Percentiles rank a stretch among this genome's conserved stretches.
Evolutionary conservation across 64 coral and sea anemone species (phyloP).

Genomic region (Montipora foliosa): DNA sequence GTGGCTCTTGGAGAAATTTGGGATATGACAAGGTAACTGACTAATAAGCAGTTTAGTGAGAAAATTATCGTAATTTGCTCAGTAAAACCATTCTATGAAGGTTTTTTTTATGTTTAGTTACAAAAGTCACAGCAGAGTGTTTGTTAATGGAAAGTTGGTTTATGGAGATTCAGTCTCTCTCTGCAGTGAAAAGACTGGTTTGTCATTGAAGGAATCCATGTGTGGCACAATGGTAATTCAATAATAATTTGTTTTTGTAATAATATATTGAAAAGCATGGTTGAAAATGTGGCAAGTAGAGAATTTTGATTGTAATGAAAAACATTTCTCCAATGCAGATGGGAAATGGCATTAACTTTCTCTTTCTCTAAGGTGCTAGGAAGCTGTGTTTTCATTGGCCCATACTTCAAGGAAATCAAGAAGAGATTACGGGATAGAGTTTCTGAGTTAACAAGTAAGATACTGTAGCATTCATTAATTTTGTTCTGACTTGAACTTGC

Average conservation of each 20-base stretch:
- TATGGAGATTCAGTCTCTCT: conserved; percentile 72
- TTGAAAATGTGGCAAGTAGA: too few relatives aligned
- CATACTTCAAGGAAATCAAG: conserved; percentile 65
- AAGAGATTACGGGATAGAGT: conserved; percentile 34
- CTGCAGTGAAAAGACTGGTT: neutral
- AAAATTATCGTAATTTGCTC: neutral
- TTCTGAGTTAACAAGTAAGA: conserved; percentile 64
- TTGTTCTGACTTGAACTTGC: neutral
- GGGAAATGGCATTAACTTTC: neutral
- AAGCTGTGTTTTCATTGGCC: conserved; percentile 73
- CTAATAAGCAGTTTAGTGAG: neutral
- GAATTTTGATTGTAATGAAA: too few relatives aligned
- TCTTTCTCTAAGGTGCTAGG: conserved; percentile 37
- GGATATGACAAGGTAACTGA: conserved; percentile 78
- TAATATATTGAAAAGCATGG: neutral
- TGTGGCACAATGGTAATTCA: conserved; percentile 43
- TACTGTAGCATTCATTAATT: neutral
- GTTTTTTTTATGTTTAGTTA: conserved; percentile 6
- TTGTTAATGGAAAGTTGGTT: conserved; percentile 73
- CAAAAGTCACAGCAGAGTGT: conserved; percentile 75
- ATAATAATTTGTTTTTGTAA: neutral
- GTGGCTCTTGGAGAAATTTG: conserved; percentile 78
- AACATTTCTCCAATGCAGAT: too few relatives aligned
- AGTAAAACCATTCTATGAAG: neutral
- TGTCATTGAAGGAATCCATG: conserved; percentile 67